A percentile compares a stretch with the other conserved stretches of the same genome.
phyloP scores from a whole-genome alignment of 2,888 invertebrate genomes.

The Tenthredo amoena region DNA sequence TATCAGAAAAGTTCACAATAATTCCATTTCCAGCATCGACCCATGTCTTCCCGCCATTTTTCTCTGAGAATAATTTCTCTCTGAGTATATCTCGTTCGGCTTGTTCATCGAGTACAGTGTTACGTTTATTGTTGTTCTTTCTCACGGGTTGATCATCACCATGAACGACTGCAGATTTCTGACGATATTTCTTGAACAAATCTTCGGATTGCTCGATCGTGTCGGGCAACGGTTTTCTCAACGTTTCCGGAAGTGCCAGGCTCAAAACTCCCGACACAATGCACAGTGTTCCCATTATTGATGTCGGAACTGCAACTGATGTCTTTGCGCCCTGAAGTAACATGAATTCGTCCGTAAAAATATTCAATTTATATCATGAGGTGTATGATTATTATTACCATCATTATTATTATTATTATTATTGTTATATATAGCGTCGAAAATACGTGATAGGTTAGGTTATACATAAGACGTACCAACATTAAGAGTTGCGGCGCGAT shows the following conservation, averaged over 20 bases:
- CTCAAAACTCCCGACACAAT: slow-evolving; percentile 64
- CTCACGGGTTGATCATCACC: slow-evolving; percentile 52
- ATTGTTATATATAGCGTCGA: background rate
- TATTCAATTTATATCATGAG: background rate
- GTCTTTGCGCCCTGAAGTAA: slow-evolving; percentile 63
- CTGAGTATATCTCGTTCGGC: slow-evolving; percentile 66
- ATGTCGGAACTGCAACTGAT: slow-evolving; percentile 60
- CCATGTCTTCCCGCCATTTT: slow-evolving; percentile 63
- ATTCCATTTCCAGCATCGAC: slow-evolving; percentile 74
- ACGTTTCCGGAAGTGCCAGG: slow-evolving; percentile 69
- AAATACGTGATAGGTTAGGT: background rate
- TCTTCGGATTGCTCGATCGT: slow-evolving; percentile 62
- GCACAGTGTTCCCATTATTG: slow-evolving; percentile 66
- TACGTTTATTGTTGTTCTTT: slow-evolving; percentile 56
- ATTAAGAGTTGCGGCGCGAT: slow-evolving; percentile 76
- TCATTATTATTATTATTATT: no score
- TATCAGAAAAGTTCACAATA: slow-evolving; percentile 71
- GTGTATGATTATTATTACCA: background rate
- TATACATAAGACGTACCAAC: slow-evolving; percentile 67
- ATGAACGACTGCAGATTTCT: slow-evolving; percentile 51
- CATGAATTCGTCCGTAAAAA: background rate
- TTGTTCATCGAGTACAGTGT: slow-evolving; percentile 55
- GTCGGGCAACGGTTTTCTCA: slow-evolving; percentile 66
- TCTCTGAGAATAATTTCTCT: slow-evolving; percentile 72
- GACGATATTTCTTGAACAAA: slow-evolving; percentile 28